Evolutionary conservation across 2,797 vertebrate species (phyloP).

Genomic region (Sus cebifrons): DNA sequence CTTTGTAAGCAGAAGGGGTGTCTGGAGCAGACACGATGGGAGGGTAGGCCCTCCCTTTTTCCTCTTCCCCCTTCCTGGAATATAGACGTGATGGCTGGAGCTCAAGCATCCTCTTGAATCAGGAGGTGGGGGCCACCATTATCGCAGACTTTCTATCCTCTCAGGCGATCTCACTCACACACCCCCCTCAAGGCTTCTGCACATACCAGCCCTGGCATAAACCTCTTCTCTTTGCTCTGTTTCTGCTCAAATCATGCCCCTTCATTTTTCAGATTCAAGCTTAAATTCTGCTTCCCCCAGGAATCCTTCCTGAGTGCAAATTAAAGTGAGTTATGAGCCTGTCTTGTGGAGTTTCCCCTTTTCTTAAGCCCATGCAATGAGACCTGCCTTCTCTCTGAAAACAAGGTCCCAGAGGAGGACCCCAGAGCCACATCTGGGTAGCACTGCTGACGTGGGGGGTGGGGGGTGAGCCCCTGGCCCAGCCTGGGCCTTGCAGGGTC

Average conservation of each 20-base stretch:
- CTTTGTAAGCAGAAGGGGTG: neutral
- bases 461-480: neutral
- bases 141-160: neutral
- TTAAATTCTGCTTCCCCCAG: neutral
- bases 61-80: neutral
- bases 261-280: neutral
- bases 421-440: neutral
- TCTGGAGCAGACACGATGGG: neutral
- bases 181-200: neutral
- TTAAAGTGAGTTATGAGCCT: neutral
- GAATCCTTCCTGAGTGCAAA: neutral
- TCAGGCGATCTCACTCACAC: neutral
- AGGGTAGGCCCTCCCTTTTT: no score
- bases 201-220: neutral
- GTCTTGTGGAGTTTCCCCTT: neutral
- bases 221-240: neutral
- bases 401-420: neutral
- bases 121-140: neutral
- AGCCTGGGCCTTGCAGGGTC: accelerated
- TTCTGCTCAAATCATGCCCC: neutral
- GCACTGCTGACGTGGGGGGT: neutral
- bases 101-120: neutral
- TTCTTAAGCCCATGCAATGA: neutral
- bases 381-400: neutral
- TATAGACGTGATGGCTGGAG: neutral